phyloP scores from a whole-genome alignment of 1,140 invertebrate genomes.

The Drosophila orena region DNA sequence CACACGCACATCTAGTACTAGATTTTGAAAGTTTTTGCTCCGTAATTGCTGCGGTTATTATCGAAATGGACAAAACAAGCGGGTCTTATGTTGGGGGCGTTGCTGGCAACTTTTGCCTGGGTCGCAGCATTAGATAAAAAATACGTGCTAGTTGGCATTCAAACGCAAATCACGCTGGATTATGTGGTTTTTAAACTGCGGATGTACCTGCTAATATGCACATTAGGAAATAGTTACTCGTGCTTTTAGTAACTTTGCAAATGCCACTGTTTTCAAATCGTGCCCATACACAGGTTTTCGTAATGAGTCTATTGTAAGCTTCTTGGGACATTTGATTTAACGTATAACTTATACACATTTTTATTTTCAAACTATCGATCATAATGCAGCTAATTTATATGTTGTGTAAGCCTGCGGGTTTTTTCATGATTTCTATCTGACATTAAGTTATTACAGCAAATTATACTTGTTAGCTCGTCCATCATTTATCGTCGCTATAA shows the following conservation, averaged over 20 bases:
- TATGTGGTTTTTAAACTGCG: conserved; percentile 12
- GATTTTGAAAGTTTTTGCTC: conserved; percentile 41
- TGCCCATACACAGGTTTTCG: conserved; percentile 37
- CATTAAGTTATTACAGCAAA: conserved; percentile 7
- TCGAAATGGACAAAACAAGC: conserved; percentile 8
- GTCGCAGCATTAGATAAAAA: conserved; percentile 14
- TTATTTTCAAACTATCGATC: background rate
- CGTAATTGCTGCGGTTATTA: conserved; percentile 26
- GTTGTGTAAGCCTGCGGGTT: too few species aligned
- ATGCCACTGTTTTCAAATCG: conserved; percentile 21
- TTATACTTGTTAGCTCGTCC: conserved; percentile 7
- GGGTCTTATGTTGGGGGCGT: conserved; percentile 30
- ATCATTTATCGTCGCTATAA: background rate
- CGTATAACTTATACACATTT: background rate
- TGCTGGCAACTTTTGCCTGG: conserved; percentile 6
- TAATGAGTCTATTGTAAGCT: conserved; percentile 9
- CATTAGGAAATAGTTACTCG: conserved; percentile 95
- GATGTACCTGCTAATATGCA: conserved; percentile 93
- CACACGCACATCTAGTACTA: conserved; percentile 87
- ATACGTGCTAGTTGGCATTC: conserved; percentile 37
- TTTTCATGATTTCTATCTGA: background rate
- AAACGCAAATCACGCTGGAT: conserved; percentile 5
- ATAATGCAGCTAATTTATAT: background rate
- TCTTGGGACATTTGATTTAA: background rate
- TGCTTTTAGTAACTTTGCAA: conserved; percentile 6